Base-by-base conservation (phyloP, 2,113 vertebrate genomes). In the Mesembrinibis cayennensis region DNA sequence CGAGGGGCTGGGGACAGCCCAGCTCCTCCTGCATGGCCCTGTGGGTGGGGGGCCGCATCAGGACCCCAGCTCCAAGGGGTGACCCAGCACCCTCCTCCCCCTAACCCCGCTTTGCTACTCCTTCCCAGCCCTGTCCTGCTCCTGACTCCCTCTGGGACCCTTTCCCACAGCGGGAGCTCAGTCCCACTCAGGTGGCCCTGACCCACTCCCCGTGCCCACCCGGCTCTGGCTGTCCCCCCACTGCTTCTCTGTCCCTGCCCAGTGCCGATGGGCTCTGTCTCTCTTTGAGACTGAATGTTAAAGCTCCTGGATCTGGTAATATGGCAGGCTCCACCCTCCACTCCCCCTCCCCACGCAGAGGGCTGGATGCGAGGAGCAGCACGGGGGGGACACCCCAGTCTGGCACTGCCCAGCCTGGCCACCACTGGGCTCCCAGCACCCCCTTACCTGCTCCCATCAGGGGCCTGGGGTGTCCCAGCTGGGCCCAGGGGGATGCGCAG, bases 271-370 rank as follows among this genome's bases (percentile, higher is more conserved):
- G 29, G 34, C 87, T 95, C 93, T 0, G 71, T 27, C 45, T 72
- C 45, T 53, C 82, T 6, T 49, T 3, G 2, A 78, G 50, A 25
- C 38, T 7, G 94, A 59, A n/a, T 55, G 87, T 38, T 83, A 45
- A 80, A 79, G 93, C 94, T 70, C 77, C 44, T 69, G 55, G 70
- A 32, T 76, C 49, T 10, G 91, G 70, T 14, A 42, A 21, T 34
- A 26, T 2, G 45, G 22, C 55, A 94, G 65, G 89, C 95, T 96
- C 95, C 95, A 81, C 96, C 95, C 89, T 80, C 91, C 2, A 1
- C 92, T 78, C 55, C 69, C 87, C 65, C 84, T 73, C 82, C 78
- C 56, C 90, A 27, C 1, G 1, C 77, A 7, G 80, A 34, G 61
- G 74, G 38, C 29, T 62, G 94, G 91, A 67, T 25, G 42, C 1